These are phyloP conservation scores for Lepidocyrtinus sp. DNA, from an alignment of 2,888 invertebrate genomes.

Conservation along the genomic window DNA sequence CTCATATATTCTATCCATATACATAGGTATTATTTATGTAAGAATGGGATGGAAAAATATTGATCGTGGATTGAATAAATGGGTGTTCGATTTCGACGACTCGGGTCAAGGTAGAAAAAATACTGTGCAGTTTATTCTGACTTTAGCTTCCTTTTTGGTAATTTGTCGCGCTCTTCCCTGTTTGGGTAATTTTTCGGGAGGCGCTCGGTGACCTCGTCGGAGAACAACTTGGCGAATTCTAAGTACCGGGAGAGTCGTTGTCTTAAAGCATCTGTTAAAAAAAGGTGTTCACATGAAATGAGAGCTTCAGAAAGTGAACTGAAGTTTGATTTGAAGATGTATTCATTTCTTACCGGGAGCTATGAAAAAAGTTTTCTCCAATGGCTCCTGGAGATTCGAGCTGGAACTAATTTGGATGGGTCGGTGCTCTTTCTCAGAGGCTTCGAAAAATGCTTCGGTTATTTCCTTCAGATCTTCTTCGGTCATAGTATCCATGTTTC, in stretches of 20 bases:
- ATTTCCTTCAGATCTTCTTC: constrained; percentile 52
- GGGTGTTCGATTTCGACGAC: too few relatives aligned
- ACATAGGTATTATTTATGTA: too few relatives aligned
- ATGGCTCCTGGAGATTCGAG: too few relatives aligned
- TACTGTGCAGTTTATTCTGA: constrained; percentile 37
- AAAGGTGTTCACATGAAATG: background rate
- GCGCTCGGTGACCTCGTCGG: constrained; percentile 58
- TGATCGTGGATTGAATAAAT: too few relatives aligned
- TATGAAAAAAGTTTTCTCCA: too few relatives aligned
- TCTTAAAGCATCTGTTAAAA: background rate
- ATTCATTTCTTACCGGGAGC: too few relatives aligned
- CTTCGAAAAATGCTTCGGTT: constrained; percentile 46
- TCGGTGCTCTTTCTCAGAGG: constrained; percentile 22
- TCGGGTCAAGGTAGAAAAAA: too few relatives aligned
- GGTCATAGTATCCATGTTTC: constrained; percentile 49
- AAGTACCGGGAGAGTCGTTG: constrained; percentile 39
- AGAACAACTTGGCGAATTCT: constrained; percentile 61
- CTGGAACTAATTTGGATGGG: background rate
- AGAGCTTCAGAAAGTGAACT: too few relatives aligned
- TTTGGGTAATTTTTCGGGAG: constrained; percentile 51
- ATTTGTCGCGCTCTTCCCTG: constrained; percentile 41
- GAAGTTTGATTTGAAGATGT: too few relatives aligned
- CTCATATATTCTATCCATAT: too few relatives aligned
- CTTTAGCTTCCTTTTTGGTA: constrained; percentile 33
- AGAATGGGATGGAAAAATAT: too few relatives aligned